phyloP scores from a whole-genome alignment of 2,888 invertebrate genomes.

The Eupithecia subumbrata region DNA sequence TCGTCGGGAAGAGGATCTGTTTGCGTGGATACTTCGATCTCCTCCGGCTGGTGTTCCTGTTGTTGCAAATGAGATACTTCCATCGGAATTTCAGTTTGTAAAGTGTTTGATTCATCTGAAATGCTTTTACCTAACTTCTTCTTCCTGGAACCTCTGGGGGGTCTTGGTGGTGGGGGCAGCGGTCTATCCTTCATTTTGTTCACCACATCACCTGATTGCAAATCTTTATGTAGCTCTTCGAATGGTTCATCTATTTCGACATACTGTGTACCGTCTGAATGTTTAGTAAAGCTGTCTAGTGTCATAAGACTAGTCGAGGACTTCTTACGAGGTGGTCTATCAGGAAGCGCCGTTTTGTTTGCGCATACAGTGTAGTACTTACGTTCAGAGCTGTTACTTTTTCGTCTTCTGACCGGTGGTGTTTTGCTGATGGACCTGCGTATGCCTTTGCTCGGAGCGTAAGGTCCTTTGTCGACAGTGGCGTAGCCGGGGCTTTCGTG shows the following conservation, averaged over 20 bases:
- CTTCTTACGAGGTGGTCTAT: slow-evolving; percentile 86
- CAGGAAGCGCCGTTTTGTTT: slow-evolving; percentile 79
- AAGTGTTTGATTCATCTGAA: slow-evolving; percentile 47
- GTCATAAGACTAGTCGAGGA: slow-evolving; percentile 83
- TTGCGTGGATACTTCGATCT: slow-evolving; percentile 92
- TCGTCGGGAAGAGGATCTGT: slow-evolving; percentile 94
- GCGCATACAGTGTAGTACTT: slow-evolving; percentile 88
- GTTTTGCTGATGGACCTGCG: slow-evolving; percentile 83
- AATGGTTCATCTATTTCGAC: slow-evolving; percentile 85
- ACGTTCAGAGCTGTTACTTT: slow-evolving; percentile 80
- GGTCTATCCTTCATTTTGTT: slow-evolving; percentile 94
- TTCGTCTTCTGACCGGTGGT: slow-evolving; percentile 74
- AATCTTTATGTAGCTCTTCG: slow-evolving; percentile 84
- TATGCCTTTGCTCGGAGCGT: slow-evolving; percentile 84
- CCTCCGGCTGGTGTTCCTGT: slow-evolving; percentile 67
- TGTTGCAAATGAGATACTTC: slow-evolving; percentile 48
- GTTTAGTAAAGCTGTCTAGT: slow-evolving; percentile 79
- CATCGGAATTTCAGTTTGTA: slow-evolving; percentile 45
- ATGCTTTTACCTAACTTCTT: slow-evolving; percentile 64
- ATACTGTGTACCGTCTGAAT: slow-evolving; percentile 83
- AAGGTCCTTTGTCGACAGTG: slow-evolving; percentile 88
- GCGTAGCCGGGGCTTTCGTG: slow-evolving; percentile 88
- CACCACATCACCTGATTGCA: slow-evolving; percentile 90
- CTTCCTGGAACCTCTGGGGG: slow-evolving; percentile 86
- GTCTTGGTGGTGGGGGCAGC: slow-evolving; percentile 93